Percentiles rank a stretch among this genome's conserved stretches.
Conservation (phyloP, 1,140 invertebrate species). For the Temnothorax longispinosus region DNA sequence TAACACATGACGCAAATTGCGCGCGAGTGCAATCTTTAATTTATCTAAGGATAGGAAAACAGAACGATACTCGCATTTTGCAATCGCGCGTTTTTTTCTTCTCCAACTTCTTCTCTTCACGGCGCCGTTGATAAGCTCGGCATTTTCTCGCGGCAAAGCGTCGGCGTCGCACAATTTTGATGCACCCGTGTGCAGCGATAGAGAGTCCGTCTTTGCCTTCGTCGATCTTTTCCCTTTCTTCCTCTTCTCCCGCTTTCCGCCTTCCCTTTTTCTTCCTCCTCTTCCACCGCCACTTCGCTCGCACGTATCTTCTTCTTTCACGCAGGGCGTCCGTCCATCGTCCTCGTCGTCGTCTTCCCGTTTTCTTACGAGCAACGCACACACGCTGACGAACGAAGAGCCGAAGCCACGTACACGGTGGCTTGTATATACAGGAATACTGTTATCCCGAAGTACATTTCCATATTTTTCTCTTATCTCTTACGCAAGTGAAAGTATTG, state of each 20-base stretch:
- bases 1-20: neutral
- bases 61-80: neutral
- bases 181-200: conserved; percentile 10
- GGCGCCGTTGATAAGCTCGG: conserved; percentile 32
- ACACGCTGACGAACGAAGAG: conserved; percentile 39
- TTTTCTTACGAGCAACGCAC: conserved; percentile 33
- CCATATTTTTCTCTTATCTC: neutral
- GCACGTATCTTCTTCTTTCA: conserved; percentile 6
- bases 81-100: conserved; percentile 19
- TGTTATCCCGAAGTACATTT: neutral
- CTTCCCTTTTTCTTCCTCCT: conserved; percentile 42
- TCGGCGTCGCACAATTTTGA: conserved; percentile 30
- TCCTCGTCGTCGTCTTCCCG: conserved; percentile 22
- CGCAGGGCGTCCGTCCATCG: conserved; percentile 12
- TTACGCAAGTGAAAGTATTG: neutral
- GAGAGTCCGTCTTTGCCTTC: conserved; percentile 21
- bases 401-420: conserved; percentile 11
- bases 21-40: neutral
- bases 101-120: neutral
- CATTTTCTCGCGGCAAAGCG: conserved; percentile 47
- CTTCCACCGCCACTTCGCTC: neutral
- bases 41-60: conserved; percentile 1
- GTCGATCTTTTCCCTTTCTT: conserved; percentile 19
- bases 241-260: conserved; percentile 3
- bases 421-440: neutral